Evolutionary conservation across 1,140 invertebrate species (phyloP), one percentile per base, ranked within the genome.

Genomic region (Solenopsis fugax): DNA sequence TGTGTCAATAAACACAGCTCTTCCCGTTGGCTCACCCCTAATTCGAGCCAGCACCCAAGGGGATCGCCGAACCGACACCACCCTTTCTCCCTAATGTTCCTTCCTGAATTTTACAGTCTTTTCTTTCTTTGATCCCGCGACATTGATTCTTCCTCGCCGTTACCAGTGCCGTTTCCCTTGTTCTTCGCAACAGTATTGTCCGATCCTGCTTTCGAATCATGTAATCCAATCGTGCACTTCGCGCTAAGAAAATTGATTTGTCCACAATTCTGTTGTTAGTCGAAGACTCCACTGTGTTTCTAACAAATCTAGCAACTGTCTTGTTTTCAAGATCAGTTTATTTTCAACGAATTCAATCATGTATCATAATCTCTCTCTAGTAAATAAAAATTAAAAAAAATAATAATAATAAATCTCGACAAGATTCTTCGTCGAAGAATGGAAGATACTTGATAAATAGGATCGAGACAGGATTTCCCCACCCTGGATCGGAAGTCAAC

Each of bases 1-100:
- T 94, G 92, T 94, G 91, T 94, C 94, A 94, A 91, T 91, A 91
- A 91, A 91, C 90, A 87, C 88, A 67, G 73, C 87, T 91, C 92
- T 91, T 92, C 87, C 89, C 78, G 91, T 88, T 91, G 87, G 91
- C 90, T 87, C 91, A 91, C 89, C 92, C 92, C 90, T 91, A 93
- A 92, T 92, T 93, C 91, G 78, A 90, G 41, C 90, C 86, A 77
- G 88, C 85, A 90, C 77, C 85, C 86, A 62, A 60, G 87, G 80
- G 82, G 89, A 93, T 90, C 90, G 91, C 91, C 91, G 90, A 93
- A 94, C 89, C 93, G 90, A 89, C 85, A 87, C 88, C 87, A 86
- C 87, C 81, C 90, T 71, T 60, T 86, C 77, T 52, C 78, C 82
- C 88, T 89, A 89, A 89, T 89, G 76, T 87, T 88, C 85, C 85